phyloP scores from a whole-genome alignment of 2,888 invertebrate genomes.

The Agriopis aurantiaria region DNA sequence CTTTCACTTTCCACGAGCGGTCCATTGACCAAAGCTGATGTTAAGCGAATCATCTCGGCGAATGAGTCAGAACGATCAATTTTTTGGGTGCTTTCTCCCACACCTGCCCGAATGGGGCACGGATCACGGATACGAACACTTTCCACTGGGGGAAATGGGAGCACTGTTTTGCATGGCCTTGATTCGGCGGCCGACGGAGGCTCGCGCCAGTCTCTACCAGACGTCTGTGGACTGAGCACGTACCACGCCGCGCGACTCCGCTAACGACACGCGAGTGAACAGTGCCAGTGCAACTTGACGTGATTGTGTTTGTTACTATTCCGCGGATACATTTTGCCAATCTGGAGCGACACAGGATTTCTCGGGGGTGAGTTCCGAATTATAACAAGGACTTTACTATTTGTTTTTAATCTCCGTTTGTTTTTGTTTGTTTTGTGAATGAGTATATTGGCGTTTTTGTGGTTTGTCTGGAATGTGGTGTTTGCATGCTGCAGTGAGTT shows the following conservation, averaged over 20 bases:
- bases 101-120: constrained; percentile 82
- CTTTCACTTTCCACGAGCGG: constrained; percentile 74
- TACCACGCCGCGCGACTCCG: constrained; percentile 50
- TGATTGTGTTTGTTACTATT: constrained; percentile 57
- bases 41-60: constrained; percentile 69
- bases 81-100: constrained; percentile 84
- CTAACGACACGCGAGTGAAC: constrained; percentile 51
- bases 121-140: constrained; percentile 83
- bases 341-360: constrained; percentile 74
- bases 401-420: constrained; percentile 31
- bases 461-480: constrained; percentile 32
- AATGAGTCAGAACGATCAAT: constrained; percentile 78
- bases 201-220: constrained; percentile 65
- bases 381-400: background rate
- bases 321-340: constrained; percentile 66
- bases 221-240: constrained; percentile 47
- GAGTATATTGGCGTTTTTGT: constrained; percentile 42
- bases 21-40: constrained; percentile 57
- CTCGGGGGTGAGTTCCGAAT: constrained; percentile 64
- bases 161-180: constrained; percentile 82
- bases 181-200: constrained; percentile 64
- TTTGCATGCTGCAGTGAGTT: constrained; percentile 26
- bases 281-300: constrained; percentile 62
- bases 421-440: constrained; percentile 63
- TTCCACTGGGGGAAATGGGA: constrained; percentile 83